These are phyloP conservation scores for Diploptera punctata DNA, from an alignment of 2,888 invertebrate genomes.

Conservation along the genomic window DNA sequence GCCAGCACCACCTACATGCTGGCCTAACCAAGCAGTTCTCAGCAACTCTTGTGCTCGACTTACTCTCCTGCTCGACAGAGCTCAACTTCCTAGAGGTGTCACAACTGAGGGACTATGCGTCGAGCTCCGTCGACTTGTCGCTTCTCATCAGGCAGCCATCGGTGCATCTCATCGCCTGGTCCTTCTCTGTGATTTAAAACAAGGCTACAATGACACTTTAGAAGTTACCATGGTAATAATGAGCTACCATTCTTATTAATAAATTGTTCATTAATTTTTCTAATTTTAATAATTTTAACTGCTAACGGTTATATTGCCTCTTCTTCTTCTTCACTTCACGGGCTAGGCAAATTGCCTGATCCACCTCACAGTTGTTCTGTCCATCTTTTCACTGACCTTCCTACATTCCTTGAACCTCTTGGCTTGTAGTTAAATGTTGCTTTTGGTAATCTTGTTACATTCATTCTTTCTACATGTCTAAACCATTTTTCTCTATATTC, in stretches of 20 bases:
- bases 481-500: too few species aligned
- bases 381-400: too few species aligned
- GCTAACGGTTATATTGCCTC: too few species aligned
- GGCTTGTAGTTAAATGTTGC: too few species aligned
- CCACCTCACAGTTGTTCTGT: too few species aligned
- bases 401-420: too few species aligned
- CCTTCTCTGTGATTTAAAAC: slow-evolving; percentile 83
- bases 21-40: slow-evolving; percentile 77
- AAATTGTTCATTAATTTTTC: too few species aligned
- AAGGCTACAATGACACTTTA: slow-evolving; percentile 79
- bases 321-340: too few species aligned
- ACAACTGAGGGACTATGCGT: slow-evolving; percentile 84
- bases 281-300: too few species aligned
- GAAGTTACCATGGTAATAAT: slow-evolving; percentile 82
- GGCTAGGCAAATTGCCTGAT: too few species aligned
- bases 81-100: slow-evolving; percentile 75
- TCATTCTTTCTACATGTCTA: too few species aligned
- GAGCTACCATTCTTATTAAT: slow-evolving; percentile 11
- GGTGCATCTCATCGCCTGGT: slow-evolving; percentile 70
- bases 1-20: slow-evolving; percentile 79
- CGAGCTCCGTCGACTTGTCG: slow-evolving; percentile 75
- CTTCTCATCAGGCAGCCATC: slow-evolving; percentile 63
- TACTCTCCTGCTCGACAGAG: slow-evolving; percentile 75
- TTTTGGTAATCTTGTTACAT: too few species aligned
- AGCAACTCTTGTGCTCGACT: slow-evolving; percentile 80